phyloP scores from a whole-genome alignment of 23 tunicate species.

The Ascidia mentula region DNA sequence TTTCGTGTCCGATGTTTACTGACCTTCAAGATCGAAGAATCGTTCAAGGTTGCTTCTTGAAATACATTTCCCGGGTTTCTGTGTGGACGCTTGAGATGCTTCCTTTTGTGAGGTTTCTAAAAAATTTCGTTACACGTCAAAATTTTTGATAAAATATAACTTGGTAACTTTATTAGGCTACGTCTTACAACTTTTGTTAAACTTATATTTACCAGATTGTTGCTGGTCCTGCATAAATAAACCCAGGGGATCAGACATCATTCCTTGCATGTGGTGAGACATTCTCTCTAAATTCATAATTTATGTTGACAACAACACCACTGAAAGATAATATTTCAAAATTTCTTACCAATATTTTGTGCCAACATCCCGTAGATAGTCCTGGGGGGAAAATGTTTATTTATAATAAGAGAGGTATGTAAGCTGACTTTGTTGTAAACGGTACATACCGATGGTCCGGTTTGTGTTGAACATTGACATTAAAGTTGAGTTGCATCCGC shows the following conservation, averaged over 20 bases:
- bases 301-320: neutral
- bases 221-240: no score
- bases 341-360: neutral
- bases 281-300: neutral
- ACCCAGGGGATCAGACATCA: no score
- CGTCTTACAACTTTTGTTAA: no score
- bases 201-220: no score
- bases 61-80: neutral
- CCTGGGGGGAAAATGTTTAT: neutral
- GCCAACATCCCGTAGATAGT: constrained; percentile 3
- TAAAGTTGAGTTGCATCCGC: neutral
- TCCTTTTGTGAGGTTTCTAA: no score
- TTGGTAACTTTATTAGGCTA: no score
- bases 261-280: neutral
- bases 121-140: no score
- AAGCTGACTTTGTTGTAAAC: neutral
- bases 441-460: neutral
- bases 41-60: neutral
- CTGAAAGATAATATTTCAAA: neutral
- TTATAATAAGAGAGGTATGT: neutral
- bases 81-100: neutral
- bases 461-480: constrained; percentile 3
- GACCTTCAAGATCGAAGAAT: constrained; percentile 1
- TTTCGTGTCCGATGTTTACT: neutral
- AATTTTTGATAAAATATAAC: no score